These are phyloP conservation scores for Probosciger aterrimus DNA, from an alignment of 2,113 vertebrate species.

Conservation along the genomic window DNA sequence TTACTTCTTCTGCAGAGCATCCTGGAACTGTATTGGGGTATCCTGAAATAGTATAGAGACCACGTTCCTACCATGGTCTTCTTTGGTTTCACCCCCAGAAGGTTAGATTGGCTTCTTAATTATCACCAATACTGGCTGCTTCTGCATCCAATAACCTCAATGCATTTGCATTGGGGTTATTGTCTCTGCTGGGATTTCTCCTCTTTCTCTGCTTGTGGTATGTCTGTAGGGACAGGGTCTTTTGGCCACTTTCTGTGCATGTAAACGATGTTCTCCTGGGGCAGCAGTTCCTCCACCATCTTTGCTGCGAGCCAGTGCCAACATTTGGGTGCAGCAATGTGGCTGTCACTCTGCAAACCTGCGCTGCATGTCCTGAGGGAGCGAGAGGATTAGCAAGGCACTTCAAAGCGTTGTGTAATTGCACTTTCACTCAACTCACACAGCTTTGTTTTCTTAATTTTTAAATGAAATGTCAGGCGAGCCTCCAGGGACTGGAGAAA, in stretches of 20 bases:
- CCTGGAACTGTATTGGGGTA: neutral
- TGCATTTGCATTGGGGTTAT: neutral
- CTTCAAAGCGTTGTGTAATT: slow-evolving; percentile 55
- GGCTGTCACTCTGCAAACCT: neutral
- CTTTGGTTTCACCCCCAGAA: neutral
- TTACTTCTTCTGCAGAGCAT: neutral
- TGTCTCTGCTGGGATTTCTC: neutral
- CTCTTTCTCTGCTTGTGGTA: neutral
- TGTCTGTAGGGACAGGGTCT: neutral
- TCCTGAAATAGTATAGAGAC: neutral
- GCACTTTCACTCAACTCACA: slow-evolving; percentile 38
- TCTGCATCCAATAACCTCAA: neutral
- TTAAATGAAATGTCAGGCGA: neutral
- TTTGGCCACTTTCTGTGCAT: neutral
- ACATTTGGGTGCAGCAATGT: neutral
- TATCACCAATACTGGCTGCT: neutral
- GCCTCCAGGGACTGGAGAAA: slow-evolving; percentile 18
- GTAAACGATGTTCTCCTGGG: fast-evolving
- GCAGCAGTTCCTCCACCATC: neutral
- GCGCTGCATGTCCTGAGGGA: slow-evolving; percentile 15
- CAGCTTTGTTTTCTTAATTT: neutral
- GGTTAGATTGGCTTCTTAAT: neutral
- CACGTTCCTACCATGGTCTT: fast-evolving
- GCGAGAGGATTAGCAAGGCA: slow-evolving; percentile 27
- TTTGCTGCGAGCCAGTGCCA: neutral